These are phyloP conservation scores for Stenotaenia linearis DNA, from an alignment of 2,888 invertebrate genomes.

Conservation along the genomic window DNA sequence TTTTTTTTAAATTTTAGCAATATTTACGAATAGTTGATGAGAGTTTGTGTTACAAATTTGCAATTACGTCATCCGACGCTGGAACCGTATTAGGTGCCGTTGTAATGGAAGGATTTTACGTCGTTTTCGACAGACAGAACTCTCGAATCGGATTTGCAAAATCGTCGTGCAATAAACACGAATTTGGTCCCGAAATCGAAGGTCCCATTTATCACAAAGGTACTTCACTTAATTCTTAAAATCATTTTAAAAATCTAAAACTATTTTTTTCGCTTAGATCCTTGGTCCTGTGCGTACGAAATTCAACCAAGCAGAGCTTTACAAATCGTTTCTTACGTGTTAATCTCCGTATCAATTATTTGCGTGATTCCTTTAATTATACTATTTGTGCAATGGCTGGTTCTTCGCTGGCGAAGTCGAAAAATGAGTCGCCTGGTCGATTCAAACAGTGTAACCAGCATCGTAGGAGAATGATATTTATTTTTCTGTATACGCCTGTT, in stretches of 20 bases:
- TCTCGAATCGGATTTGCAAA: constrained; percentile 46
- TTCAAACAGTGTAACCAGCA: too few species aligned
- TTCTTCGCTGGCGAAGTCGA: too few species aligned
- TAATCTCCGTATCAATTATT: background rate
- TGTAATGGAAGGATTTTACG: constrained; percentile 48
- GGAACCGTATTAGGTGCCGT: constrained; percentile 48
- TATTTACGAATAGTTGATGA: constrained; percentile 44
- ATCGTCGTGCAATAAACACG: constrained; percentile 41
- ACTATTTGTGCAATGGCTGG: background rate
- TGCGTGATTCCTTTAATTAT: background rate
- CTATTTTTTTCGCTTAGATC: background rate
- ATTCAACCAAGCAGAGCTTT: background rate
- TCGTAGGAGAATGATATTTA: too few species aligned
- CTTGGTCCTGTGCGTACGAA: background rate
- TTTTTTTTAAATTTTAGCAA: constrained; percentile 42
- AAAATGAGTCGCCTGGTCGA: too few species aligned
- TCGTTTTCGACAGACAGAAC: constrained; percentile 47
- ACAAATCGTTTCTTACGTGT: background rate
- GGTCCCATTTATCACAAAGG: constrained; percentile 33
- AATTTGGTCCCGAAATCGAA: constrained; percentile 20
- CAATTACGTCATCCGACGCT: constrained; percentile 43
- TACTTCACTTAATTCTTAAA: background rate
- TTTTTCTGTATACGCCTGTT: too few species aligned
- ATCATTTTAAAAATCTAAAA: background rate
- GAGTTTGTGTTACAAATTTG: constrained; percentile 45